phyloP scores from a whole-genome alignment of 2,113 vertebrate species.

The Pachypanchax playfairii region DNA sequence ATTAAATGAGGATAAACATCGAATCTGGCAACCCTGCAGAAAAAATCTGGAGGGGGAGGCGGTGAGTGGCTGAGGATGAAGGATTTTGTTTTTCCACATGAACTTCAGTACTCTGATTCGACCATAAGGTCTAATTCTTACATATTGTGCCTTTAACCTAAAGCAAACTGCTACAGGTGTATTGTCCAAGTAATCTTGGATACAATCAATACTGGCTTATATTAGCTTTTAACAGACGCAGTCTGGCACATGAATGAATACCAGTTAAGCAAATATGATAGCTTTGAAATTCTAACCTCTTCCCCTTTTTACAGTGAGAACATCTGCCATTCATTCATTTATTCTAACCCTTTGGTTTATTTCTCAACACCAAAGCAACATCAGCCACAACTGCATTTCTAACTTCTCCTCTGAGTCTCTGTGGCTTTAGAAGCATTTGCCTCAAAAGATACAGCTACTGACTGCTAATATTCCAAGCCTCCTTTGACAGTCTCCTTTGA shows the following conservation, averaged over 20 bases:
- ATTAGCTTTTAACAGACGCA: conserved; percentile 20
- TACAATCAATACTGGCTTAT: not conserved
- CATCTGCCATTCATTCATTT: conserved; percentile 19
- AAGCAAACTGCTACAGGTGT: no score
- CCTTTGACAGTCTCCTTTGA: conserved; percentile 51
- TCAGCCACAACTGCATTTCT: conserved; percentile 31
- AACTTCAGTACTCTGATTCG: no score
- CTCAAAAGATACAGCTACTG: conserved; percentile 53
- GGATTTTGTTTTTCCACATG: no score
- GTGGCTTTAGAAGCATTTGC: conserved; percentile 47
- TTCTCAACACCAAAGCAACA: conserved; percentile 24
- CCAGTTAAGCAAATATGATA: conserved; percentile 20
- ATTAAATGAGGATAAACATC: no score
- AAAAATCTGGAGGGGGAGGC: no score
- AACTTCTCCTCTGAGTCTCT: conserved; percentile 30
- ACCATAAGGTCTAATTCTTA: no score
- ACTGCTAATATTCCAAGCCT: conserved; percentile 65
- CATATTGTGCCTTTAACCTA: no score
- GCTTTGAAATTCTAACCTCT: conserved; percentile 27
- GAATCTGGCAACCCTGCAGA: no score
- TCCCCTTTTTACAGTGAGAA: conserved; percentile 17
- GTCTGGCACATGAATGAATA: conserved; percentile 21
- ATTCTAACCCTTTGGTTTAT: conserved; percentile 10
- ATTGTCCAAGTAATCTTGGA: no score
- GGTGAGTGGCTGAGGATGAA: no score